phyloP scores from a whole-genome alignment of 2,888 invertebrate species.

The Cataglyphis altisquamis region DNA sequence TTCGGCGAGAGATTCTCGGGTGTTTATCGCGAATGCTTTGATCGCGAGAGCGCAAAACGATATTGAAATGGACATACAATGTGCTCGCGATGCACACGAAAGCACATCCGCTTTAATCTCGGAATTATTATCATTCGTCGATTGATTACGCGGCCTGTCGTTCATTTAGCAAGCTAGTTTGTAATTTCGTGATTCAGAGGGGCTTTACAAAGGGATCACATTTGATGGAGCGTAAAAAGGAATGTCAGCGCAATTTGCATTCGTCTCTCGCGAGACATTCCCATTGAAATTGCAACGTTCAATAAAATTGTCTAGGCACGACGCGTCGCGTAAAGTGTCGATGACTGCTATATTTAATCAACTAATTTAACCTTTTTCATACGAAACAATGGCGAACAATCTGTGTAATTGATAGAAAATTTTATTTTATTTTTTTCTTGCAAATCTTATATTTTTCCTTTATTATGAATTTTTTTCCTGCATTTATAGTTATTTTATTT shows the following conservation, averaged over 20 bases:
- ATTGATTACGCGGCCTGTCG: constrained; percentile 30
- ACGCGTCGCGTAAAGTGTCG: constrained; percentile 7
- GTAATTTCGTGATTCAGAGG: constrained; percentile 31
- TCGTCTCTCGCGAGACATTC: constrained; percentile 47
- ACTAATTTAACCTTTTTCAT: background rate
- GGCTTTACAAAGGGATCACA: constrained; percentile 23
- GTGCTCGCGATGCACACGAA: background rate
- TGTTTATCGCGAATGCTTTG: constrained; percentile 1
- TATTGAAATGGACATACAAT: constrained; percentile 3
- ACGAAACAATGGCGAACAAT: background rate
- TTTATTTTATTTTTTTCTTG: background rate
- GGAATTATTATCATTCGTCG: constrained; percentile 49
- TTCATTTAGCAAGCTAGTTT: constrained; percentile 48
- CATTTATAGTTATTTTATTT: background rate
- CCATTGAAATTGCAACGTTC: constrained; percentile 43
- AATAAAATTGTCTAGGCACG: constrained; percentile 42
- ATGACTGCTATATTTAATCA: background rate
- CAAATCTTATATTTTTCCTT: background rate
- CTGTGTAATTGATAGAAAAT: background rate
- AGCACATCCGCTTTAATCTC: constrained; percentile 49
- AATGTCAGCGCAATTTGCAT: constrained; percentile 44
- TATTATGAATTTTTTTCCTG: background rate
- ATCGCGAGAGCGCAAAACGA: constrained; percentile 22
- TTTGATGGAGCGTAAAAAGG: constrained; percentile 33
- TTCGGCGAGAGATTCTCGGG: background rate